Evolutionary conservation across 2,888 invertebrate genomes (phyloP).

Genomic region (Poecilobothrus nobilitatus): DNA sequence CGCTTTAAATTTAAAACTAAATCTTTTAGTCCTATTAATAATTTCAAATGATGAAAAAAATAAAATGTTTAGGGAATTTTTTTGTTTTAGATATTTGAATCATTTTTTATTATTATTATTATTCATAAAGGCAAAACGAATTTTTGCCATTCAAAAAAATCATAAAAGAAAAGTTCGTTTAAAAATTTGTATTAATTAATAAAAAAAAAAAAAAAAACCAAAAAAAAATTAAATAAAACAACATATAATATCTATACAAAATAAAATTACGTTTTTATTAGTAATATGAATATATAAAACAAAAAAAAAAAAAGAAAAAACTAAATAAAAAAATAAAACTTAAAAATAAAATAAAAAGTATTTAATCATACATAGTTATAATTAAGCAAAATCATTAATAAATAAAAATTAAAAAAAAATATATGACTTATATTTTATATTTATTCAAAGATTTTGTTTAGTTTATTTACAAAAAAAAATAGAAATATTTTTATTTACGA

Average conservation of each 20-base stretch:
- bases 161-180: constrained; percentile 6
- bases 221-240: not conserved
- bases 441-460: too few relatives aligned
- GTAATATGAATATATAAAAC: not conserved
- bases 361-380: not conserved
- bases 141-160: not conserved
- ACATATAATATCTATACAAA: not conserved
- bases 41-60: not conserved
- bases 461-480: too few relatives aligned
- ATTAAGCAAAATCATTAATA: not conserved
- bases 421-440: too few relatives aligned
- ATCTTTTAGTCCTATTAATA: not conserved
- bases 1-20: constrained; percentile 53
- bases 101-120: not conserved
- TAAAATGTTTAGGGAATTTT: constrained; percentile 2
- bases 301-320: not conserved
- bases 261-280: not conserved
- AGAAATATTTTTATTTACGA: too few relatives aligned
- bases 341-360: not conserved
- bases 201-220: not conserved
- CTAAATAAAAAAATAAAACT: not conserved
- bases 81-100: not conserved
- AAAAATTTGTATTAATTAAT: not conserved
- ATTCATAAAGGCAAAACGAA: not conserved
- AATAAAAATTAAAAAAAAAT: not conserved